Percentiles rank a stretch among this genome's conserved stretches.
phyloP scores from a whole-genome alignment of 2,888 invertebrate genomes.

The Orthosia gracilis region DNA sequence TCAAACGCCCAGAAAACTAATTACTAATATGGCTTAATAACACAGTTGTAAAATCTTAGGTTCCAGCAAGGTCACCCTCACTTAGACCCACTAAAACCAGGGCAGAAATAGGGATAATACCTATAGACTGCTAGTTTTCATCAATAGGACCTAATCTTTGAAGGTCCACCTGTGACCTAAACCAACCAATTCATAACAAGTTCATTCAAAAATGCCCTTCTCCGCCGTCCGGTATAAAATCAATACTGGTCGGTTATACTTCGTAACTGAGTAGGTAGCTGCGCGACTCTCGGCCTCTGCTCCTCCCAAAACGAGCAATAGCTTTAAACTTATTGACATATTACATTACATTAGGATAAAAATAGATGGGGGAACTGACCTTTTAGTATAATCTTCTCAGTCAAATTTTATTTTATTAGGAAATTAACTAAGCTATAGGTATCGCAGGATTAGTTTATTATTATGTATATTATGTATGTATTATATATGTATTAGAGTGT shows the following conservation, averaged over 20 bases:
- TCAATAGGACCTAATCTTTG: neutral
- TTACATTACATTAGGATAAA: conserved; percentile 49
- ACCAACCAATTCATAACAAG: conserved; percentile 6
- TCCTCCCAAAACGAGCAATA: conserved; percentile 19
- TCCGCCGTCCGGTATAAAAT: conserved; percentile 66
- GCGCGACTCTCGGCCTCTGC: conserved; percentile 35
- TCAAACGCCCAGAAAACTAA: too few relatives aligned
- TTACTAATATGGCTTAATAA: too few relatives aligned
- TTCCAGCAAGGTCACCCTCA: too few relatives aligned
- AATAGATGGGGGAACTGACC: neutral
- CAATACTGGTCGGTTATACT: conserved; percentile 76
- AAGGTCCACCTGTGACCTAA: neutral
- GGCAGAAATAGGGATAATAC: too few relatives aligned
- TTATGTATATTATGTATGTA: too few relatives aligned
- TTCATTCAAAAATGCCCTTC: neutral
- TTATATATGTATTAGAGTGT: too few relatives aligned
- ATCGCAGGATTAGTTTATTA: too few relatives aligned
- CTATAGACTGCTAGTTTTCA: too few relatives aligned
- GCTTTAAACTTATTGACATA: conserved; percentile 48
- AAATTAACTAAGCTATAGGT: neutral
- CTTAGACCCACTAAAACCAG: too few relatives aligned
- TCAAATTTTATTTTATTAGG: too few relatives aligned
- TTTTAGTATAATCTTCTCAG: neutral
- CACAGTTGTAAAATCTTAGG: too few relatives aligned
- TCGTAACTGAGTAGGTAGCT: conserved; percentile 78